Base-by-base conservation (phyloP, 2,113 vertebrate genomes). In the Chaetops frenatus region DNA sequence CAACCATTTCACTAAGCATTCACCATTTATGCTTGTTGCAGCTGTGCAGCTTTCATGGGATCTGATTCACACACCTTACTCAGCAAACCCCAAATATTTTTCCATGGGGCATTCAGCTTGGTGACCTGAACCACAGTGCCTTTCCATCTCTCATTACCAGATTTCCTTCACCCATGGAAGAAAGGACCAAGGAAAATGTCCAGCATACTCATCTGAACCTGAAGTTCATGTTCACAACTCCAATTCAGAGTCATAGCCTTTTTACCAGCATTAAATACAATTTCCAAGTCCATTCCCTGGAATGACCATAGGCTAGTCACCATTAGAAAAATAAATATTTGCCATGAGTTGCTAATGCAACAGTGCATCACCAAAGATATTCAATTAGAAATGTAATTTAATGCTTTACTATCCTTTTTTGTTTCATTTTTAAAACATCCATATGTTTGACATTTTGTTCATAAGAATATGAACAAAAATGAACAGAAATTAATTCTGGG, bases 371-470 rank as follows among this genome's bases (percentile, higher is more conserved):
- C 25, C 45, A 86, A 82, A 94, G 42, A 82, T 58, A 73, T 54
- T 83, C 24, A 82, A 29, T 2, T 92, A 94, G 45, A 92, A 90
- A 90, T 61, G n/a, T 69, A 54, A 61, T 82, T 85, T 87, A 87
- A 92, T 72, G 23, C n/a, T 94, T 90, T 82, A 65, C 36, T 79
- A 77, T 24, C 9, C 35, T 69, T 85, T 91, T 91, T 91, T 92
- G 15, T 71, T 78, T 92, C 65, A 25, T 71, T 91, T 91, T 96
- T 50, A 69, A 93, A 94, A 72, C 42, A 93, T 69, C 74, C 87
- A 88, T 91, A 86, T 72, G 66, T 94, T 93, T 82, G 81, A 90
- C 74, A 90, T 96, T 94, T 92, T 92, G 11, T 92, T 90, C 18
- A 2, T 47, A 79, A 29, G 47, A 91, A 78, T 51, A 67, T 31